Conservation (phyloP, 2,113 vertebrate genomes). For the Hypocryptadius cinnamomeus region DNA sequence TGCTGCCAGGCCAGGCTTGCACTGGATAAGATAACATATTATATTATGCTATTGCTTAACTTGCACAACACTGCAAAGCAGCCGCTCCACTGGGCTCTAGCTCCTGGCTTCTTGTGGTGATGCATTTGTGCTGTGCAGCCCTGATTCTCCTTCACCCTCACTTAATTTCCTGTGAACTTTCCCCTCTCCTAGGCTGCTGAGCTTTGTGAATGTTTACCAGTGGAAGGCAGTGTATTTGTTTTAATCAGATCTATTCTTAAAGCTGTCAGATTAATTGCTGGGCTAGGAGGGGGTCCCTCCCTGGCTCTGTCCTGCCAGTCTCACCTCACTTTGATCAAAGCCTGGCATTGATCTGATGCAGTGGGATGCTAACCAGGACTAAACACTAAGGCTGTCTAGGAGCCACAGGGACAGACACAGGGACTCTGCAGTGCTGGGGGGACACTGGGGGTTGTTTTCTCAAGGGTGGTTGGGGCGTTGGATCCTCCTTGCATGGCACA, state of each 20-base stretch:
- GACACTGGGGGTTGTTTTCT: background rate
- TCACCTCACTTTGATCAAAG: background rate
- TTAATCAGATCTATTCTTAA: background rate
- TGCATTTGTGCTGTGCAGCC: background rate
- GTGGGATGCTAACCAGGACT: background rate
- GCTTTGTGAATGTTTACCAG: background rate
- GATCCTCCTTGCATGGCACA: background rate
- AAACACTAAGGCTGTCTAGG: background rate
- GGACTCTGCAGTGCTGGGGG: background rate
- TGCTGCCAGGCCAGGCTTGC: background rate
- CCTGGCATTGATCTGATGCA: background rate
- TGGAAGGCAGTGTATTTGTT: background rate
- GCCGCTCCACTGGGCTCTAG: background rate
- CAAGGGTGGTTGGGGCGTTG: background rate
- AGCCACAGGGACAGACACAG: background rate
- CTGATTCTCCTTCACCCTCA: background rate
- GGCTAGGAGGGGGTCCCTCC: background rate
- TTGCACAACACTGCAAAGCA: background rate
- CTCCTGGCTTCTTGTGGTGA: background rate
- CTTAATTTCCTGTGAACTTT: background rate
- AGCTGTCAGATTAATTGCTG: constrained; percentile 13
- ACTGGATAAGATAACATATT: background rate
- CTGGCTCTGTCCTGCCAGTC: background rate
- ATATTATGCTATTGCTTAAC: background rate
- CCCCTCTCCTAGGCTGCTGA: background rate